Conservation (phyloP, 2,888 invertebrate genomes). For the Philhelius pedissequus region DNA sequence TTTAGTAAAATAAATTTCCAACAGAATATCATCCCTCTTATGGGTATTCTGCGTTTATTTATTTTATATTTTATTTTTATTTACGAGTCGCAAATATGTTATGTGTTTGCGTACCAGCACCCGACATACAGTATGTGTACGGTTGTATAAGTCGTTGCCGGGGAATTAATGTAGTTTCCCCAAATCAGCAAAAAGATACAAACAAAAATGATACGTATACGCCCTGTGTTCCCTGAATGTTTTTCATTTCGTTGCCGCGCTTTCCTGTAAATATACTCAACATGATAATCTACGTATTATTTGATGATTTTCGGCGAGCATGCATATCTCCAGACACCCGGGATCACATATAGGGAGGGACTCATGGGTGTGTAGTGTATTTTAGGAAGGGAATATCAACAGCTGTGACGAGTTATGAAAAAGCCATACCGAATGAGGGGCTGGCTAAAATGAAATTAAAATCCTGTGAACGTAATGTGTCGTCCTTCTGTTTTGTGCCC, state of each 20-base stretch:
- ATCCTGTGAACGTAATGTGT: conserved; percentile 58
- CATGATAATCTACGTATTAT: conserved; percentile 51
- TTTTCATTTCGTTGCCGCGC: conserved; percentile 4
- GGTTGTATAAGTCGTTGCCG: conserved; percentile 20
- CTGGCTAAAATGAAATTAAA: conserved; percentile 57
- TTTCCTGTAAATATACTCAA: conserved; percentile 17
- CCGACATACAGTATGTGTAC: too few species aligned
- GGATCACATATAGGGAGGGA: background rate
- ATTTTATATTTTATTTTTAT: conserved; percentile 31
- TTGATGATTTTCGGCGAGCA: conserved; percentile 46
- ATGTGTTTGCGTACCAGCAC: background rate
- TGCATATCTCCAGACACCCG: background rate
- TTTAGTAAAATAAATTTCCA: conserved; percentile 21
- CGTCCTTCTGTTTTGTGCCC: conserved; percentile 48
- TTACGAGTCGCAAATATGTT: conserved; percentile 51
- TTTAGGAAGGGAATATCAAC: conserved; percentile 49
- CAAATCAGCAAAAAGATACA: conserved; percentile 48
- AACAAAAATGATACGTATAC: conserved; percentile 50
- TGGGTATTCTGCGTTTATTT: background rate
- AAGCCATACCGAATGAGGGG: background rate
- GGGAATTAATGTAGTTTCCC: conserved; percentile 58
- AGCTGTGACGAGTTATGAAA: conserved; percentile 52
- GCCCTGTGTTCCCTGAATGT: conserved; percentile 49
- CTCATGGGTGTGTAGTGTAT: background rate
- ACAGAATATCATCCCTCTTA: conserved; percentile 5